Base-by-base conservation (phyloP, 1,140 invertebrate genomes). In the Tetramorium simillimum region DNA sequence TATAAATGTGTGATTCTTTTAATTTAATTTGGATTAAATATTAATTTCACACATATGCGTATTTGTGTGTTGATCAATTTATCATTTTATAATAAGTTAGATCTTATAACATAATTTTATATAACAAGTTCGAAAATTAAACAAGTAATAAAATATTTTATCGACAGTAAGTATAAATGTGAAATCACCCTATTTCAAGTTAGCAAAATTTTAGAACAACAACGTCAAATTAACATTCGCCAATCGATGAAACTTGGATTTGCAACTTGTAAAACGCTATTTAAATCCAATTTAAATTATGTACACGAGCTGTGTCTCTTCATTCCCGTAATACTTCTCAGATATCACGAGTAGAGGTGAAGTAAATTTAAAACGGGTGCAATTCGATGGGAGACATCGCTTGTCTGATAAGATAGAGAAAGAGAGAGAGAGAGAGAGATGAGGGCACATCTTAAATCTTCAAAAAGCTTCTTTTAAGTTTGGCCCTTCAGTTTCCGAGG, bases 401-500 rank as follows among this genome's bases (percentile, higher is more conserved):
- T 81, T 81, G 73, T 67, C 14, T 53, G 56, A 72, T 63, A 46
- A 67, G 60, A 60, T 14, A 10, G 28, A 72, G 62, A 33, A 37
- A 69, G 21, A 72, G 28, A 40, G 53, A 60, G 46, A 37, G 56
- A 56, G 53, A 69, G 43, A 69, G 18, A 10, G 21, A 21, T 12
- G 10, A 46, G 43, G 28, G n/a, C 2, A 33, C 33, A 51, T 63
- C 73, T 90, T 86, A 85, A 86, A 92, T 90, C 90, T 89, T 89
- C 60, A 89, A 92, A 90, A 90, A 90, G 86, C 62, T 89, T 80
- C 82, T 85, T 89, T 90, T 80, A 87, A 90, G 89, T 90, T 86
- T 46, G 65, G 53, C 67, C 37, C 75, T 72, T 82, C 63, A 77
- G 69, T 86, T 88, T 82, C 75, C 33, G 37, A 70, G 53, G 73